Percentiles rank a stretch among this genome's conserved stretches.
Conservation (phyloP, 37 sponge, comb jelly and placozoan genomes). For the Dysidea cf. avara region DNA sequence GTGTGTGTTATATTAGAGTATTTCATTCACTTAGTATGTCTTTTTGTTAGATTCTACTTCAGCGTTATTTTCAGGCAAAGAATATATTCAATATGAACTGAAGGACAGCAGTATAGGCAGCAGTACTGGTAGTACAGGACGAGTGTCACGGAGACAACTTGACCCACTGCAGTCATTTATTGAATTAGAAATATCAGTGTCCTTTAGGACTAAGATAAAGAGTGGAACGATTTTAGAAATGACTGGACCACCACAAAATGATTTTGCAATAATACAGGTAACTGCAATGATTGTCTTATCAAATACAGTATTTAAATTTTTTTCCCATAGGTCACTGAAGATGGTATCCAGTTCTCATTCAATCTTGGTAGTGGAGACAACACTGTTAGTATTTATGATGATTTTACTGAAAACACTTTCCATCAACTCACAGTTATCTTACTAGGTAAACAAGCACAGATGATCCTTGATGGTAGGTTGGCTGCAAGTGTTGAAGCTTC, state of each 20-base stretch:
- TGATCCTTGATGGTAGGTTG: conserved; percentile 32
- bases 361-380: conserved; percentile 66
- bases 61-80: conserved; percentile 48
- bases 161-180: too few species aligned
- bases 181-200: conserved; percentile 4
- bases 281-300: background rate
- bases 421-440: conserved; percentile 38
- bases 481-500: conserved; percentile 32
- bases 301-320: background rate
- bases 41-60: conserved; percentile 15
- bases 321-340: conserved; percentile 36
- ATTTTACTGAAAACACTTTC: background rate
- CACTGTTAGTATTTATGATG: conserved; percentile 21
- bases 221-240: conserved; percentile 47
- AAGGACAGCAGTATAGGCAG: too few species aligned
- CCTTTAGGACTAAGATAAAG: conserved; percentile 13
- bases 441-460: conserved; percentile 20
- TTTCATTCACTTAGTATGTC: background rate
- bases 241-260: conserved; percentile 22
- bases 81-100: conserved; percentile 35
- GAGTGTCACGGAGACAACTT: too few species aligned
- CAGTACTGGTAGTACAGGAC: too few species aligned
- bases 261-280: conserved; percentile 53
- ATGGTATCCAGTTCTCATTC: conserved; percentile 55
- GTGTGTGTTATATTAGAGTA: background rate